These are phyloP conservation scores for Heteromurus nitidus DNA, from an alignment of 2,888 invertebrate species.

Conservation along the genomic window DNA sequence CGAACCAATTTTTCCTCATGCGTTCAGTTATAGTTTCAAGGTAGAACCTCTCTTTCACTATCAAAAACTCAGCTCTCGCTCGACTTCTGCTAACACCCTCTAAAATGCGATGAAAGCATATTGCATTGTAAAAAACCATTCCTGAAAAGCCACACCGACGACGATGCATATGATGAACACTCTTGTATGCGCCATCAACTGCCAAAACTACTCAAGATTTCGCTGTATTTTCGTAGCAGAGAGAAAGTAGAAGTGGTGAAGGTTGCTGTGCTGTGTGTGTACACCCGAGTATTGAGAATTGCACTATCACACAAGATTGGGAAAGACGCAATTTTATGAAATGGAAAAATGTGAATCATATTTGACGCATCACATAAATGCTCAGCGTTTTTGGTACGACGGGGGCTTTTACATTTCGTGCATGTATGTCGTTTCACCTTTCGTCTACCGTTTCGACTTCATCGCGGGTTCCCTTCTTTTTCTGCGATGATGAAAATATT, in stretches of 20 bases:
- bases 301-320: not conserved
- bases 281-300: not conserved
- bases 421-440: not conserved
- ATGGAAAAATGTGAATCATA: not conserved
- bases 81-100: too few species aligned
- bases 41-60: too few species aligned
- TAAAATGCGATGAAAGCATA: too few species aligned
- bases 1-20: too few species aligned
- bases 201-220: not conserved
- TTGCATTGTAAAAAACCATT: too few species aligned
- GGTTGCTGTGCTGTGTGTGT: not conserved
- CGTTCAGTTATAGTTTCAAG: too few species aligned
- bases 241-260: not conserved
- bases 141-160: not conserved
- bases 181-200: not conserved
- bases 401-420: not conserved
- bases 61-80: too few species aligned
- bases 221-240: not conserved
- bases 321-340: not conserved
- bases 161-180: not conserved
- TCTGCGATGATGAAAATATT: not conserved
- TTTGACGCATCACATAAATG: not conserved
- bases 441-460: not conserved
- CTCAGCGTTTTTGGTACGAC: not conserved
- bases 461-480: not conserved